Evolutionary conservation across 2,888 invertebrate species (phyloP).

Genomic region (Sminthurinus aureus): DNA sequence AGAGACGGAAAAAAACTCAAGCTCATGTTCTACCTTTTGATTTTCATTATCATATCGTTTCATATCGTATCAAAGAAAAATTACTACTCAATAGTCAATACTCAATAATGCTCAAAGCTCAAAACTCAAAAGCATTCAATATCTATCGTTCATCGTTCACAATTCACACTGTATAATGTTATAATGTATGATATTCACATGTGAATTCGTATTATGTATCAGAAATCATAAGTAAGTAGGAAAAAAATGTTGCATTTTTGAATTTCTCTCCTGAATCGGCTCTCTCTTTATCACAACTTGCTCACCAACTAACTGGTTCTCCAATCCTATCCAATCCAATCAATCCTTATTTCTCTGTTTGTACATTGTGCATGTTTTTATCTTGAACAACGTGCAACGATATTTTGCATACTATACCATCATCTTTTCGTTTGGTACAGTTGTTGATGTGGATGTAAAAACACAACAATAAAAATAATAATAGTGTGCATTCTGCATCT

Average conservation of each 20-base stretch:
- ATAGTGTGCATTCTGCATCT: not conserved
- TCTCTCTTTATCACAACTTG: slow-evolving; percentile 9
- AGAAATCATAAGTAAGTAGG: not conserved
- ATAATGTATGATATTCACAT: no score
- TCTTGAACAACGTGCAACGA: no score
- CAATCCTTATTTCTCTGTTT: slow-evolving; percentile 12
- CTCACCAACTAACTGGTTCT: slow-evolving; percentile 25
- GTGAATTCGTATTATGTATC: not conserved
- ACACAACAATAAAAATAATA: not conserved
- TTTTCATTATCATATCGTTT: no score
- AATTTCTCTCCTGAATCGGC: not conserved
- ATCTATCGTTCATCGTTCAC: not conserved
- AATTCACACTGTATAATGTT: no score
- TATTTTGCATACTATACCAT: not conserved
- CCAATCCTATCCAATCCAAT: slow-evolving; percentile 9
- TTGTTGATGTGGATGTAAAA: not conserved
- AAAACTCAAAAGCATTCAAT: no score
- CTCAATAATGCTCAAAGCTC: no score
- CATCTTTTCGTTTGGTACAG: not conserved
- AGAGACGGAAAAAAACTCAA: no score
- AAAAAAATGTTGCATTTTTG: slow-evolving; percentile 29
- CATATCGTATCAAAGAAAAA: no score
- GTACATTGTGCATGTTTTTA: slow-evolving; percentile 7
- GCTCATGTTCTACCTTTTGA: no score
- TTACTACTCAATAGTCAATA: no score